Conservation (phyloP, 2,888 invertebrate species). For the Cyrtodaria siliqua region DNA sequence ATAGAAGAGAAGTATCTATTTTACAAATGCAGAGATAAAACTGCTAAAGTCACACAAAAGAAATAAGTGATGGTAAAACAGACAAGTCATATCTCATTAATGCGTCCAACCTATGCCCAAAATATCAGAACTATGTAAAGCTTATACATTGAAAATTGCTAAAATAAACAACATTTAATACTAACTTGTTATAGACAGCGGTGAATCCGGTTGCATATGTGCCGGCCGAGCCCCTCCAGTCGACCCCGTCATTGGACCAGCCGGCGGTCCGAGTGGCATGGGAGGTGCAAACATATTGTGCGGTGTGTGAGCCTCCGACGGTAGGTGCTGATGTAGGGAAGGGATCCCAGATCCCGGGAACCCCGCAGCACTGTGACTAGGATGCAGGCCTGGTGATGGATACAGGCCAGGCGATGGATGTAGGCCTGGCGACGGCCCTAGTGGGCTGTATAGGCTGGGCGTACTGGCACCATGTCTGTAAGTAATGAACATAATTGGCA, state of each 20-base stretch:
- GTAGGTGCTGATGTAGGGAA: slow-evolving; percentile 51
- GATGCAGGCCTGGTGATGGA: too few relatives aligned
- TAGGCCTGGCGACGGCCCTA: slow-evolving; percentile 65
- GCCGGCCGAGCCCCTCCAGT: slow-evolving; percentile 31
- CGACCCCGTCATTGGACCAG: slow-evolving; percentile 62
- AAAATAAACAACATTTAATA: too few relatives aligned
- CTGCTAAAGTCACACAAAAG: too few relatives aligned
- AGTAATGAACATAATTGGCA: too few relatives aligned
- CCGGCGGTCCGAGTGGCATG: slow-evolving; percentile 73
- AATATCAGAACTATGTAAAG: too few relatives aligned
- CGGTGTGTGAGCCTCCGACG: slow-evolving; percentile 50
- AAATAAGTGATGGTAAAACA: too few relatives aligned
- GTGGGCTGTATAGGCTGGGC: slow-evolving; percentile 61
- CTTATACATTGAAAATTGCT: too few relatives aligned
- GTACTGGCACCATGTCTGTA: slow-evolving; percentile 48
- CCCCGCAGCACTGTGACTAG: slow-evolving; percentile 60
- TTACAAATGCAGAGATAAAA: too few relatives aligned
- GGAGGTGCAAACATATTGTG: slow-evolving; percentile 79
- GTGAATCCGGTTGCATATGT: slow-evolving; percentile 47
- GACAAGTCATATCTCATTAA: too few relatives aligned
- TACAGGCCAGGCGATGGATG: slow-evolving; percentile 63
- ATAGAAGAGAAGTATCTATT: too few relatives aligned
- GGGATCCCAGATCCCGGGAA: slow-evolving; percentile 47
- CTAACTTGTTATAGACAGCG: slow-evolving; percentile 53
- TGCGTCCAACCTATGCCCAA: too few relatives aligned